These are phyloP conservation scores for Crossaster papposus DNA, from an alignment of 53 echinoderm and acorn worm species.

Conservation along the genomic window DNA sequence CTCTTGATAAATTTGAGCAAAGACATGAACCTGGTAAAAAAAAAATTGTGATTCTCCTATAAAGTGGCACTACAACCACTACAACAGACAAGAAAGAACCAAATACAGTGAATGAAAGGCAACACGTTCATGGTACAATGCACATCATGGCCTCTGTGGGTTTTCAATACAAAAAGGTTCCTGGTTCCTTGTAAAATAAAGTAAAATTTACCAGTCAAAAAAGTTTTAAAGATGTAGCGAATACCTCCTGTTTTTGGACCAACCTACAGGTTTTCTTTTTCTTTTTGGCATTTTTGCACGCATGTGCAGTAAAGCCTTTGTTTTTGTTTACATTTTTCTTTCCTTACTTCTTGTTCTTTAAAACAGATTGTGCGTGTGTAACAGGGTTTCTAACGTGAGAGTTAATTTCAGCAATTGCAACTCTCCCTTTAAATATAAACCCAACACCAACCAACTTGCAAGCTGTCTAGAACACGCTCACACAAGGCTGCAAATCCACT, in stretches of 20 bases:
- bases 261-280: not conserved
- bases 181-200: not conserved
- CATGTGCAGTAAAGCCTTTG: no score
- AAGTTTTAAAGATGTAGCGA: not conserved
- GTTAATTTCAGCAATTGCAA: not conserved
- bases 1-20: conserved; percentile 42
- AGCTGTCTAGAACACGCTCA: conserved; percentile 10
- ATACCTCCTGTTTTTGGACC: not conserved
- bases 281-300: no score
- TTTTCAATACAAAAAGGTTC: not conserved
- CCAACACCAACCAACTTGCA: not conserved
- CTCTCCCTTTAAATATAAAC: conserved; percentile 31
- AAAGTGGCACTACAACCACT: not conserved
- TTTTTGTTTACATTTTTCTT: no score
- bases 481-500: conserved; percentile 22
- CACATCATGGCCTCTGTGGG: not conserved
- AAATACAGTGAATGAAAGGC: conserved; percentile 4
- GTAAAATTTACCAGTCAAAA: not conserved
- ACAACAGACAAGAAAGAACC: not conserved
- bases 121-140: not conserved
- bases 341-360: no score
- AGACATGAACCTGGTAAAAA: not conserved
- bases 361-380: no score
- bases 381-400: not conserved
- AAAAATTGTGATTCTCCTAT: not conserved